phyloP scores from a whole-genome alignment of 2,113 vertebrate genomes.

The Rhombomys opimus region DNA sequence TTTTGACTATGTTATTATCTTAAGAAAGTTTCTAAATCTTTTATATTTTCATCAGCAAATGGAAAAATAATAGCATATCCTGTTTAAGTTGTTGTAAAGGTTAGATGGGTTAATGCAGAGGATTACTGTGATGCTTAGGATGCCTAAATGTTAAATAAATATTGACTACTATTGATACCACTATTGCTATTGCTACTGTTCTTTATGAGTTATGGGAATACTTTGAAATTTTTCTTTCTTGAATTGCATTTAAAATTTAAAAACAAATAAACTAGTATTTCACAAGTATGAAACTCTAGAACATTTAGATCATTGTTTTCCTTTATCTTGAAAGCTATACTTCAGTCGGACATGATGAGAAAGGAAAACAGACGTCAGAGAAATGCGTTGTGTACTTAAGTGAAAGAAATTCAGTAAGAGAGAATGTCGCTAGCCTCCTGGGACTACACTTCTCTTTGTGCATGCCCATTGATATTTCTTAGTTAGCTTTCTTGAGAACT shows the following conservation, averaged over 20 bases:
- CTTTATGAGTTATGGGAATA: conserved; percentile 18
- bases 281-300: background rate
- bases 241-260: conserved; percentile 51
- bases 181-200: background rate
- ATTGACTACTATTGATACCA: background rate
- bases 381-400: conserved; percentile 5
- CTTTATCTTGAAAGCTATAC: conserved; percentile 4
- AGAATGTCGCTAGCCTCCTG: background rate
- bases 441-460: background rate
- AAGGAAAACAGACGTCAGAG: conserved; percentile 19
- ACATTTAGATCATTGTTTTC: conserved; percentile 1
- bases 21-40: conserved; percentile 5
- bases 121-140: background rate
- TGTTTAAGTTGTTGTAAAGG: background rate
- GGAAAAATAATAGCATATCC: background rate
- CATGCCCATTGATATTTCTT: background rate
- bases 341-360: background rate
- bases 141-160: background rate
- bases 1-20: background rate
- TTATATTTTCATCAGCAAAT: conserved; percentile 39
- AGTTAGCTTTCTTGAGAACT: conserved; percentile 32
- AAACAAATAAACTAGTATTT: background rate
- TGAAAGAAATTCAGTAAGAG: conserved; percentile 60
- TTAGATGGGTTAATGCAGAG: background rate
- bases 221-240: conserved; percentile 45